Evolutionary conservation across 2,888 invertebrate species (phyloP).

Genomic region (Anthophora plumipes): DNA sequence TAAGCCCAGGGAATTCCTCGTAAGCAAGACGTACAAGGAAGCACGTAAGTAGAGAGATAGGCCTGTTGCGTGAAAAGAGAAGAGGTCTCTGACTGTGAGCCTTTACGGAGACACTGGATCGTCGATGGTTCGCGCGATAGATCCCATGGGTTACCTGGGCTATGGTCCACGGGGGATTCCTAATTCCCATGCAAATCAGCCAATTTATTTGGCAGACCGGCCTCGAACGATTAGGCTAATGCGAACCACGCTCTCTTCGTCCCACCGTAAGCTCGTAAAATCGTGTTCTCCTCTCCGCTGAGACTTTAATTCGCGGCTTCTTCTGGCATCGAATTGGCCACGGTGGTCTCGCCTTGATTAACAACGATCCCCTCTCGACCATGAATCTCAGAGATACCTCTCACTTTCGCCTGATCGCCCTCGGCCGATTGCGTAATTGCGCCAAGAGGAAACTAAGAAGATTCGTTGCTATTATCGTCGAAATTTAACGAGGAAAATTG

Average conservation of each 20-base stretch:
- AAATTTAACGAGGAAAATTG: too few relatives aligned
- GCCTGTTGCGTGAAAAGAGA: background rate
- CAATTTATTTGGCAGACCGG: conserved; percentile 81
- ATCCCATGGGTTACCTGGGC: conserved; percentile 42
- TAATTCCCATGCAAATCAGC: conserved; percentile 83
- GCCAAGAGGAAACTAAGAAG: background rate
- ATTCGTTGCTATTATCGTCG: background rate
- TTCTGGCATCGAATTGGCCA: conserved; percentile 53
- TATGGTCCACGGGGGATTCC: conserved; percentile 70
- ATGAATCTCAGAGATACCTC: conserved; percentile 64
- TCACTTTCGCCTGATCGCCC: conserved; percentile 12
- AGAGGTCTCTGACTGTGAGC: conserved; percentile 10
- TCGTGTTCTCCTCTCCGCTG: conserved; percentile 64
- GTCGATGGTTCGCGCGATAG: conserved; percentile 60
- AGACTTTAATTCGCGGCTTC: conserved; percentile 70
- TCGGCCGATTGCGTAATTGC: conserved; percentile 18
- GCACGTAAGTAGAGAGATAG: conserved; percentile 4
- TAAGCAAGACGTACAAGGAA: conserved; percentile 10
- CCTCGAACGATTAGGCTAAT: conserved; percentile 81
- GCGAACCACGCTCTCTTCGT: conserved; percentile 66
- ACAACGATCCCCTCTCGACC: conserved; percentile 64
- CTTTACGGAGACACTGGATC: conserved; percentile 46
- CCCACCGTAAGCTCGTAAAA: conserved; percentile 67
- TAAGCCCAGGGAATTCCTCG: conserved; percentile 12
- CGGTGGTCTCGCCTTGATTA: conserved; percentile 74